Percentiles rank a stretch among this genome's conserved stretches.
Evolutionary conservation across 2,113 vertebrate species (phyloP).

Genomic region (Falco punctatus): DNA sequence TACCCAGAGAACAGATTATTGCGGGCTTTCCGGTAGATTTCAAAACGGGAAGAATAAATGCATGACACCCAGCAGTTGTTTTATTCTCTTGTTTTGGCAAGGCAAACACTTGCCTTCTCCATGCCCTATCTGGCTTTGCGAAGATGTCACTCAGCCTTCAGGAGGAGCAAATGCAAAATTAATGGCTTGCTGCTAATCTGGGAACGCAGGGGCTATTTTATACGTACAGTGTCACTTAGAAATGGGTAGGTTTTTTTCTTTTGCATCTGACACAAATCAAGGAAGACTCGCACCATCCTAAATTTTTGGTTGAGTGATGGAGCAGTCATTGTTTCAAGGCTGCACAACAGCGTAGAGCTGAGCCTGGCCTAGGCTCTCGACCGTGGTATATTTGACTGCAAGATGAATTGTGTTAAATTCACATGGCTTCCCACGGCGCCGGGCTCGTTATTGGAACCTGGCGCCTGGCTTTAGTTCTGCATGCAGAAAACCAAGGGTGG

Average conservation of each 20-base stretch:
- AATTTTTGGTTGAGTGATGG: slow-evolving; percentile 31
- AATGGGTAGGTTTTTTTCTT: background rate
- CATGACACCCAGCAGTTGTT: background rate
- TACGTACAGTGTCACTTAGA: background rate
- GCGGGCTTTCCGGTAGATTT: slow-evolving; percentile 70
- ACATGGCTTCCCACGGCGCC: background rate
- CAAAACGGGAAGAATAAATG: slow-evolving; percentile 52
- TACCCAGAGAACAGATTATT: slow-evolving; percentile 72
- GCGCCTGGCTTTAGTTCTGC: slow-evolving; percentile 9
- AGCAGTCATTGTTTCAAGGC: slow-evolving; percentile 49
- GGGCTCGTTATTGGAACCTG: slow-evolving; percentile 25
- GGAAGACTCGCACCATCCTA: background rate
- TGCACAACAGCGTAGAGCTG: background rate
- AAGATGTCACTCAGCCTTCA: background rate
- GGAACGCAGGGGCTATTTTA: background rate
- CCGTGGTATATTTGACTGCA: background rate
- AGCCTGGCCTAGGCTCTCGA: slow-evolving; percentile 32
- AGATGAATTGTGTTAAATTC: slow-evolving; percentile 36
- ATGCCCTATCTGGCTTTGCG: background rate
- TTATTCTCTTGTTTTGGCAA: slow-evolving; percentile 27
- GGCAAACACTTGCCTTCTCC: background rate
- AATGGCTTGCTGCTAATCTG: slow-evolving; percentile 12
- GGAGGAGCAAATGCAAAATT: slow-evolving; percentile 7
- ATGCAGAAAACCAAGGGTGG: background rate
- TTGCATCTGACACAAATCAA: background rate